phyloP scores from a whole-genome alignment of 2,888 invertebrate genomes.

The Phengaris arion region DNA sequence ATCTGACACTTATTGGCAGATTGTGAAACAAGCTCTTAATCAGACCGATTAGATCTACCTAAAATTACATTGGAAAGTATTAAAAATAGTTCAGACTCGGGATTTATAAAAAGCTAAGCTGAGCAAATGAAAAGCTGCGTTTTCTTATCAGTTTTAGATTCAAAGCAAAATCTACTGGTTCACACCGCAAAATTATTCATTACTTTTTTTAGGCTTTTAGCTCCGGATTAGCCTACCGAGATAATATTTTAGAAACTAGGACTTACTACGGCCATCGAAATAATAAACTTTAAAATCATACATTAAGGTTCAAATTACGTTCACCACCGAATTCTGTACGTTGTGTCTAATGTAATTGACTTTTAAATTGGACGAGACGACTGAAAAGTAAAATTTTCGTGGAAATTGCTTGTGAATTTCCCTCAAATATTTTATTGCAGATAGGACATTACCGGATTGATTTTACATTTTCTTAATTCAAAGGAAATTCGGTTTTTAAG shows the following conservation, averaged over 20 bases:
- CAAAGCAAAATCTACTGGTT: neutral
- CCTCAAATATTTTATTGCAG: conserved; percentile 29
- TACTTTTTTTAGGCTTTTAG: neutral
- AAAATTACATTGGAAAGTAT: too few species aligned
- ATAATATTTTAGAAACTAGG: neutral
- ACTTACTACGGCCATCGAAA: neutral
- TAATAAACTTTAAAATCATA: neutral
- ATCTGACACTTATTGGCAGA: too few species aligned
- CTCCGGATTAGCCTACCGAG: neutral
- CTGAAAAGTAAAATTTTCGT: conserved; percentile 30
- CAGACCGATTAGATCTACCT: too few species aligned
- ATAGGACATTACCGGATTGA: conserved; percentile 31
- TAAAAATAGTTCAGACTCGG: too few species aligned
- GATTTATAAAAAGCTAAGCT: neutral
- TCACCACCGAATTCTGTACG: neutral
- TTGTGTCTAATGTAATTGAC: neutral
- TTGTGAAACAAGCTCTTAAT: too few species aligned
- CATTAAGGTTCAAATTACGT: neutral
- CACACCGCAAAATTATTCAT: neutral
- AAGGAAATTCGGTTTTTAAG: conserved; percentile 26
- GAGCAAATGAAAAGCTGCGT: neutral
- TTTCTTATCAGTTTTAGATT: neutral
- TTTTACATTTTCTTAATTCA: conserved; percentile 31
- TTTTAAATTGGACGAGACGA: conserved; percentile 8
- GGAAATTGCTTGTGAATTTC: conserved; percentile 29